Base-by-base conservation (phyloP, 2,888 invertebrate species). In the Yponomeuta malinellus region DNA sequence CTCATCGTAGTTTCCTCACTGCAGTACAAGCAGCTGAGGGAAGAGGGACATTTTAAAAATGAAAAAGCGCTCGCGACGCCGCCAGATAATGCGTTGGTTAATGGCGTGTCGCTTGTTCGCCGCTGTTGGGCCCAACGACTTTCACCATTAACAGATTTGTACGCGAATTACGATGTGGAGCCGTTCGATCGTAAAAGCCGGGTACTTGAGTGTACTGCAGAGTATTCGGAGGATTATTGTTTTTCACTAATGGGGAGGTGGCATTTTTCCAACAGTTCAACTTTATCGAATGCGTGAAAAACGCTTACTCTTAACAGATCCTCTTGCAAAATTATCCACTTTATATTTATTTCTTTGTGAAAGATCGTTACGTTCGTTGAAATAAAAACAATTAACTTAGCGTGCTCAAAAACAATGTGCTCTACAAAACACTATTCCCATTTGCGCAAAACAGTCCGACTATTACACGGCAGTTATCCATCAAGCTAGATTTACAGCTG, bases 51-150 rank as follows among this genome's bases (percentile, higher is more conserved):
- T 69, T 71, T 85, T 83, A 80, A 82, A 83, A 80, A 68, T 48
- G 79, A 78, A 81, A 78, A 77, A 82, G 83, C 78, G 79, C 78
- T 82, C 78, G 77, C 79, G 78, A 77, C 77, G 80, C 78, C 76
- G 79, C 76, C 75, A 81, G 84, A 85, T 87, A 87, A 87, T 87
- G 86, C 84, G 80, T 83, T 77, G 79, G 81, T 81, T 87, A 87
- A 87, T 87, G 87, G 86, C 84, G 83, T 83, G 83, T 82, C 80
- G 81, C 78, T 70, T 75, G 75, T 80, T 82, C 81, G 79, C 79
- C 76, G 71, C 73, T 75, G 77, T 59, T 59, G 74, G 74, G 76
- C 77, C 81, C 79, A 85, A 81, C 78, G 81, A 81, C 79, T 83
- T 79, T 74, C 74, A 77, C 81, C 80, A 80, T 83, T 81, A 82